Conservation (phyloP, 2,113 vertebrate species). For the Puntigrus tetrazona region DNA sequence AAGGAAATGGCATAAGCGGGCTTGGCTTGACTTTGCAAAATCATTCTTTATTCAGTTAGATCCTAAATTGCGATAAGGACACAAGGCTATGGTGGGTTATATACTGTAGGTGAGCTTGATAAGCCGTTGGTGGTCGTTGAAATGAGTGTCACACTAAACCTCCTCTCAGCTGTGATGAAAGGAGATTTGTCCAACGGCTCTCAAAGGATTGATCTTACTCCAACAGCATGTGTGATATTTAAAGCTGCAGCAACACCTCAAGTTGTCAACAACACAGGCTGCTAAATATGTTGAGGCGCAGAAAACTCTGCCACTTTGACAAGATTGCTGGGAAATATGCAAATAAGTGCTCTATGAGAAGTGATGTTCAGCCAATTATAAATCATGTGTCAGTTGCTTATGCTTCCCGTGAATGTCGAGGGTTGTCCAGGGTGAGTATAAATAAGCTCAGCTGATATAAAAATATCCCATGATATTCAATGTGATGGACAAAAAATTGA, state of each 20-base stretch:
- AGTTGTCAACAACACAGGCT: conserved; percentile 44
- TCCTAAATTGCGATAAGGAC: neutral
- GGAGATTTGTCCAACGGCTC: conserved; percentile 12
- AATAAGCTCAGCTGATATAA: conserved; percentile 19
- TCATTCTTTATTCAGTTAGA: conserved; percentile 5
- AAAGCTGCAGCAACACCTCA: conserved; percentile 45
- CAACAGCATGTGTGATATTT: conserved; percentile 22
- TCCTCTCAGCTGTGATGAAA: conserved; percentile 19
- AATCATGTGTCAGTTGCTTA: conserved; percentile 37
- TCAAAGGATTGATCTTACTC: conserved; percentile 32
- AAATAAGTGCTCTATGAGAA: conserved; percentile 42
- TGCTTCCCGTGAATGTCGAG: conserved; percentile 36
- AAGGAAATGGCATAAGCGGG: neutral
- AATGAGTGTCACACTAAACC: conserved; percentile 8
- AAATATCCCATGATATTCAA: neutral
- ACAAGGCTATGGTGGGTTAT: neutral
- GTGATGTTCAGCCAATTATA: conserved; percentile 52
- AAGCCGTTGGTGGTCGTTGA: neutral
- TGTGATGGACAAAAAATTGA: conserved; percentile 2
- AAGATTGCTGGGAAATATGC: conserved; percentile 52
- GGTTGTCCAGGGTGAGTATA: conserved; percentile 35
- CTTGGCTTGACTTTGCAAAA: neutral
- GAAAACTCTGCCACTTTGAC: conserved; percentile 50
- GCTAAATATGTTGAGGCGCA: conserved; percentile 49
- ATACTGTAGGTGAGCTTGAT: conserved; percentile 4